These are phyloP conservation scores for Esox masquinongy DNA, from an alignment of 2,797 vertebrate species.

Conservation along the genomic window DNA sequence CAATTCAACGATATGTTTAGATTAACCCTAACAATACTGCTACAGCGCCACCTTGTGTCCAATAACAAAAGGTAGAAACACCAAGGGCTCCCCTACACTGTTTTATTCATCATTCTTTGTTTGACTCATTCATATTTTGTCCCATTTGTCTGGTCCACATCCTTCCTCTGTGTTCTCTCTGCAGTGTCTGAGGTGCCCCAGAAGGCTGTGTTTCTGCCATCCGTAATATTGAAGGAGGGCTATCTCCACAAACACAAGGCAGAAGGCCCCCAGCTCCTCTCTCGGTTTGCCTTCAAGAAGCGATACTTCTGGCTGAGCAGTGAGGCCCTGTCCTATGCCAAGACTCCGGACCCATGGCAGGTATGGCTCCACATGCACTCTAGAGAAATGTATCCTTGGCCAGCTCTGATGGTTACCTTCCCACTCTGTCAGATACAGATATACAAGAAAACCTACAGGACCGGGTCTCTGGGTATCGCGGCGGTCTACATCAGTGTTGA, in stretches of 20 bases:
- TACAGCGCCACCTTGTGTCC: constrained; percentile 62
- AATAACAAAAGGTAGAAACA: not conserved
- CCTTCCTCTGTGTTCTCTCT: not conserved
- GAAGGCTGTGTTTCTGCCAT: constrained; percentile 72
- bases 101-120: not conserved
- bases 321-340: constrained; percentile 83
- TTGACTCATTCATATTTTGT: not conserved
- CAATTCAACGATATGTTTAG: not conserved
- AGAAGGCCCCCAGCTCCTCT: constrained; percentile 75
- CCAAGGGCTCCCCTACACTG: not conserved
- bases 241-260: constrained; percentile 83
- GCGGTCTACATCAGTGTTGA: no score
- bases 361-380: constrained; percentile 62
- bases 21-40: constrained; percentile 17
- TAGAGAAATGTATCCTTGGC: not conserved
- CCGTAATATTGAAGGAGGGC: constrained; percentile 84
- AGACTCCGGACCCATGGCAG: constrained; percentile 80
- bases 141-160: no score
- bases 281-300: constrained; percentile 89
- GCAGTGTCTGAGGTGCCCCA: constrained; percentile 69
- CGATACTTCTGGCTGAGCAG: constrained; percentile 90
- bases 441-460: constrained; percentile 19
- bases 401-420: not conserved
- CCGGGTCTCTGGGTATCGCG: no score
- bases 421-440: constrained; percentile 7